These are phyloP conservation scores for Drosophila pseudotalamancana DNA, from an alignment of 2,888 invertebrate species.

Conservation along the genomic window DNA sequence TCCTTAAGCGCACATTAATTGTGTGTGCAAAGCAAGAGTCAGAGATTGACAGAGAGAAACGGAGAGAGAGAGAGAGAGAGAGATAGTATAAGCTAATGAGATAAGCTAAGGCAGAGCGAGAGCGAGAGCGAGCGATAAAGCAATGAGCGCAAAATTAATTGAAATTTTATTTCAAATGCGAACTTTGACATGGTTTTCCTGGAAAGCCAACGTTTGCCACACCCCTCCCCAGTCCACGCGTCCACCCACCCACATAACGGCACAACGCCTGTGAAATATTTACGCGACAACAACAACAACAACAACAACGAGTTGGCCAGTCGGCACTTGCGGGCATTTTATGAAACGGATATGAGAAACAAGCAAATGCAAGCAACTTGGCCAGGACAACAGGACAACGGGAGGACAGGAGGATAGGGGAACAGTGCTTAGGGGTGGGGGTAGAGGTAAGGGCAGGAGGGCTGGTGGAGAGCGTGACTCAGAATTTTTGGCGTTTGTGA, in stretches of 20 bases:
- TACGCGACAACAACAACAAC: slow-evolving; percentile 45
- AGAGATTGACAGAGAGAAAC: not conserved
- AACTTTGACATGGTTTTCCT: slow-evolving; percentile 70
- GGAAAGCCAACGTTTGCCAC: slow-evolving; percentile 39
- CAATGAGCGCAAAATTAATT: slow-evolving; percentile 61
- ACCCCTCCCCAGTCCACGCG: not conserved
- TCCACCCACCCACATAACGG: not conserved
- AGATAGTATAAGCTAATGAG: slow-evolving; percentile 26
- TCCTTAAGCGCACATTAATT: slow-evolving; percentile 17
- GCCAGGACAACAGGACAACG: slow-evolving; percentile 13
- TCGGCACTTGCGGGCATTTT: slow-evolving; percentile 70
- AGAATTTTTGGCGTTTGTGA: slow-evolving; percentile 69
- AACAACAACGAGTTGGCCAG: slow-evolving; percentile 26
- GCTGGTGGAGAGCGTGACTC: slow-evolving; percentile 46
- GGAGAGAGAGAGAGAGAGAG: not conserved
- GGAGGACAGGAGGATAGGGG: not conserved
- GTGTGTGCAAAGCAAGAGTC: slow-evolving; percentile 2
- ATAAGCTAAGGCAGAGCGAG: slow-evolving; percentile 7
- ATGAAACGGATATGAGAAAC: slow-evolving; percentile 76
- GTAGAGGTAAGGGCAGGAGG: not conserved
- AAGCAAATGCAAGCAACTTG: slow-evolving; percentile 64
- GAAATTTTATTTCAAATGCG: slow-evolving; percentile 71
- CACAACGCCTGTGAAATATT: slow-evolving; percentile 53
- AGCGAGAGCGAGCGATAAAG: slow-evolving; percentile 11
- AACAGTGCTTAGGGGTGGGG: too few species aligned